Conservation (phyloP, 2,113 vertebrate species). For the Epinephelus lanceolatus region DNA sequence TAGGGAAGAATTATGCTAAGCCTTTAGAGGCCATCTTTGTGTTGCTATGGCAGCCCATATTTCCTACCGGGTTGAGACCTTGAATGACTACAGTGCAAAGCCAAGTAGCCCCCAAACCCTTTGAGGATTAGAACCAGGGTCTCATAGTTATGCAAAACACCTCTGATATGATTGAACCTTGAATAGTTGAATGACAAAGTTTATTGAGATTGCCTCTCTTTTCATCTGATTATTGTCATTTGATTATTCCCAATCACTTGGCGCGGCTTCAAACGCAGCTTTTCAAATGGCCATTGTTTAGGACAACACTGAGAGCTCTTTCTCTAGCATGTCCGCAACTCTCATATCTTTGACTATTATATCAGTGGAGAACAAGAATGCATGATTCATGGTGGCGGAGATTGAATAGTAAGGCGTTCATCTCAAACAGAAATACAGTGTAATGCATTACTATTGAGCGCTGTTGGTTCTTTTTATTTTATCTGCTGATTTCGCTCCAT, state of each 20-base stretch:
- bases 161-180: conserved; percentile 85
- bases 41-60: conserved; percentile 98
- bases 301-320: conserved; percentile 52
- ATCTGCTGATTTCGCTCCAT: neutral
- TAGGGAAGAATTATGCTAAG: conserved; percentile 97
- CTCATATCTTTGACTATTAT: conserved; percentile 41
- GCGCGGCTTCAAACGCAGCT: conserved; percentile 70
- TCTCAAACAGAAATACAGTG: conserved; percentile 12
- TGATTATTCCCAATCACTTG: conserved; percentile 82
- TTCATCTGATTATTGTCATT: conserved; percentile 82
- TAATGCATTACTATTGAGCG: neutral
- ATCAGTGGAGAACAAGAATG: conserved; percentile 24
- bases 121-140: conserved; percentile 96
- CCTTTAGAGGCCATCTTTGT: conserved; percentile 96
- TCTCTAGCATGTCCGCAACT: conserved; percentile 39
- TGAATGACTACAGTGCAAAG: conserved; percentile 97
- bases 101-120: conserved; percentile 91
- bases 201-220: conserved; percentile 82
- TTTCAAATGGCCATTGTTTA: conserved; percentile 71
- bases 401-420: neutral
- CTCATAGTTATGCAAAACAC: conserved; percentile 95
- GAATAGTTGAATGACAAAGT: conserved; percentile 84
- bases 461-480: neutral
- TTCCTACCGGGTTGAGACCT: conserved; percentile 98
- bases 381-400: conserved; percentile 26